These are phyloP conservation scores for Platorchestia sp. DNA, from an alignment of 1,140 invertebrate genomes.

Conservation along the genomic window DNA sequence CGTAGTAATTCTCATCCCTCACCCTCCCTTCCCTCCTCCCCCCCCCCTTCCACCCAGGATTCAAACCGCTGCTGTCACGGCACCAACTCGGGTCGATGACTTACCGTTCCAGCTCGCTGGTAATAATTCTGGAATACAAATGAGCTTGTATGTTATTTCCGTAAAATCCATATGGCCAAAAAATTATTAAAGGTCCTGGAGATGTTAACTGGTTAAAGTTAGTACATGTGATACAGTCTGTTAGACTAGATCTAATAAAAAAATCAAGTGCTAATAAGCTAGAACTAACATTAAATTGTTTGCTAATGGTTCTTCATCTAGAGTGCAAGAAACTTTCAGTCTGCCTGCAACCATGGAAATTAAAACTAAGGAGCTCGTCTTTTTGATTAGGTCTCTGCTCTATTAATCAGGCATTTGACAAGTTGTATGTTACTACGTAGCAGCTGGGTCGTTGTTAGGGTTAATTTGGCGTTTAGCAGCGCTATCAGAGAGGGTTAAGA, in stretches of 20 bases:
- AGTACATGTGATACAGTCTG: not conserved
- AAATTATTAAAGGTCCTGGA: not conserved
- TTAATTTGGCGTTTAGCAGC: not conserved
- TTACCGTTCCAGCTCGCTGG: not conserved
- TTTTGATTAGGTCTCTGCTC: not conserved
- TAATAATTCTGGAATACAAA: not conserved
- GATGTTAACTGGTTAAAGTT: not conserved
- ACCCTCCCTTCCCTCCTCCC: too few relatives aligned
- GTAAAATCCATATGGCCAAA: not conserved
- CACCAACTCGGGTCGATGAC: not conserved
- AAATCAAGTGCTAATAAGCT: not conserved
- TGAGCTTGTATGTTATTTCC: not conserved
- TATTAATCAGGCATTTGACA: not conserved
- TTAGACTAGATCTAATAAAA: not conserved
- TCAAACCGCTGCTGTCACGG: not conserved
- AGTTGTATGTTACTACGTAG: not conserved
- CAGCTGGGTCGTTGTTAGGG: not conserved
- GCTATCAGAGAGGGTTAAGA: not conserved
- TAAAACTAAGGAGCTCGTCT: not conserved
- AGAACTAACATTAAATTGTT: too few relatives aligned
- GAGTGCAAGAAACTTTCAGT: not conserved
- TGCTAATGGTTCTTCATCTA: not conserved
- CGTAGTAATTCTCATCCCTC: too few relatives aligned
- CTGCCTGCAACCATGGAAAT: not conserved
- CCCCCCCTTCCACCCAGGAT: not conserved